These are phyloP conservation scores for Enteromius mattozi DNA, from an alignment of 2,797 vertebrate genomes.

Conservation along the genomic window DNA sequence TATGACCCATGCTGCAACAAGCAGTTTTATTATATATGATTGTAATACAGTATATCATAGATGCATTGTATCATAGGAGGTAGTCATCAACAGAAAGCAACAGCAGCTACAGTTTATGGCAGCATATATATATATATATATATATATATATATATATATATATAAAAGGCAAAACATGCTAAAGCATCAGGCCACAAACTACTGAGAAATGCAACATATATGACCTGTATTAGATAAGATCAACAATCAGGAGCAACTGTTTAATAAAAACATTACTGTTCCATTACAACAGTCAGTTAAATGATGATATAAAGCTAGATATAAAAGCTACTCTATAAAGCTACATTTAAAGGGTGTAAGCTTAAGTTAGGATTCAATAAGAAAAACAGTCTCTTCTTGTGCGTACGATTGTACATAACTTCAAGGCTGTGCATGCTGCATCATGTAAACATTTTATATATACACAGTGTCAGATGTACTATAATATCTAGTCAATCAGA, in stretches of 20 bases:
- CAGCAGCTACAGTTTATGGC: conserved; percentile 34
- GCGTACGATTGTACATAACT: conserved; percentile 20
- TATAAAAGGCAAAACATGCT: conserved; percentile 46
- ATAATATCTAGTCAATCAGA: conserved; percentile 4
- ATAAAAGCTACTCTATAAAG: conserved; percentile 23
- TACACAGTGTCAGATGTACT: conserved; percentile 25
- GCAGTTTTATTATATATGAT: conserved; percentile 27
- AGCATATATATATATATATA: background rate
- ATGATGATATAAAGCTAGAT: conserved; percentile 27
- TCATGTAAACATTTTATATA: conserved; percentile 41
- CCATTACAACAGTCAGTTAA: conserved; percentile 15
- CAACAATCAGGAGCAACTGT: background rate
- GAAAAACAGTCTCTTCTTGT: conserved; percentile 35
- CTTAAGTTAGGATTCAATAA: conserved; percentile 12
- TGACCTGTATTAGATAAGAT: background rate
- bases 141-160: background rate
- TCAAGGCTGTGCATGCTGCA: conserved; percentile 49
- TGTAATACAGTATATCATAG: conserved; percentile 24
- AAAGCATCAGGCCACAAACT: conserved; percentile 30
- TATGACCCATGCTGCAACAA: conserved; percentile 31
- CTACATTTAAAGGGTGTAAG: conserved; percentile 43
- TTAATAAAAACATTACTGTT: conserved; percentile 13
- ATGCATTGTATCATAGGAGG: conserved; percentile 43
- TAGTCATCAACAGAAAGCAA: conserved; percentile 43
- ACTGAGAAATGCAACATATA: conserved; percentile 31